Evolutionary conservation across 1,140 invertebrate genomes (phyloP), one percentile per base, ranked within the genome.

Genomic region (Paraescarpia echinospica): DNA sequence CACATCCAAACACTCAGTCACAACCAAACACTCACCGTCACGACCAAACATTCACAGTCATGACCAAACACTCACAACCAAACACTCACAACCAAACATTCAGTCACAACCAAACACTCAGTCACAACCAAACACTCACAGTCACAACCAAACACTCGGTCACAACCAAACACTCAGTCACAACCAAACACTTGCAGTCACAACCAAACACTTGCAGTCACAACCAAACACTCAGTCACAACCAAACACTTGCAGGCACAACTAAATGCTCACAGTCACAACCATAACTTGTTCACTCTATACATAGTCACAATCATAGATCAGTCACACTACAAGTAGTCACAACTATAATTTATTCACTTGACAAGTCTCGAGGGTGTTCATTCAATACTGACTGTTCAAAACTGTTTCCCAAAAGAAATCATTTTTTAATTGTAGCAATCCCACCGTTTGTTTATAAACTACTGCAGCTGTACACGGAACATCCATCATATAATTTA

Each of bases 1-100:
- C n/a, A n/a, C n/a, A n/a, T n/a, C n/a, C n/a, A 35, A 94, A 95
- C 89, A 93, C 90, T 92, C 93, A 93, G 92, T 18, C 14, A 41
- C 12, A 41, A 12, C 12, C 41, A 41, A 4, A 41, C 4, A 41
- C 41, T 41, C 41, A 41, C 41, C 4, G 12, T 12, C 41, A 41
- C 12, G 12, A 41, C 41, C 35, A 91, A 93, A 91, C 35, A 91
- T 35, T 41, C n/a, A n/a, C n/a, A 91, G 33, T 31, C n/a, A 41
- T 34, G 22, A 14, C n/a, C 4, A 91, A 4, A 35, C 59, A 91
- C 27, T 59, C 27, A 31, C 31, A 33, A 34, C 35, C 77, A 91
- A 35, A 48, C n/a, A 91, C 34, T n/a, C n/a, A n/a, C n/a, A n/a
- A n/a, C n/a, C n/a, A n/a, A n/a, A n/a, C 8, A n/a, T 14, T 91